Conservation (phyloP, 2,113 vertebrate genomes). For the Cyprinodon variegatus region DNA sequence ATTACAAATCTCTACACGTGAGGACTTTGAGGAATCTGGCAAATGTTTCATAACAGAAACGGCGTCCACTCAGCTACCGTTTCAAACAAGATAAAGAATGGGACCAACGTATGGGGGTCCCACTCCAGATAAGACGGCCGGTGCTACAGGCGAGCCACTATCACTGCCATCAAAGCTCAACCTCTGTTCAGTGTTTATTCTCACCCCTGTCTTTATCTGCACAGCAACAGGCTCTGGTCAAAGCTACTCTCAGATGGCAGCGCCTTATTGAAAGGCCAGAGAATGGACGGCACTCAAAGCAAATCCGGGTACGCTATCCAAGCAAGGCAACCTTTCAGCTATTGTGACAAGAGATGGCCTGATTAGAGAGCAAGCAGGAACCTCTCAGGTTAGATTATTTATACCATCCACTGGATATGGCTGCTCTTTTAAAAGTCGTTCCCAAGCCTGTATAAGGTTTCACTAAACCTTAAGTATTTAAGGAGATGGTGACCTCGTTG, state of each 20-base stretch:
- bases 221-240: constrained; percentile 69
- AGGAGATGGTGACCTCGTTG: constrained; percentile 24
- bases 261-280: constrained; percentile 57
- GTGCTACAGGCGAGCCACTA: constrained; percentile 20
- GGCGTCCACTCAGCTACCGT: constrained; percentile 9
- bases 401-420: constrained; percentile 13
- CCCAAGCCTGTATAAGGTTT: constrained; percentile 14
- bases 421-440: constrained; percentile 39
- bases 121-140: constrained; percentile 58
- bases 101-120: constrained; percentile 19
- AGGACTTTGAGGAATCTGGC: constrained; percentile 54
- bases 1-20: constrained; percentile 34
- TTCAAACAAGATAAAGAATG: constrained; percentile 23
- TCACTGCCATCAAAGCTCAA: constrained; percentile 30
- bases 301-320: constrained; percentile 40
- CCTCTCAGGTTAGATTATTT: constrained; percentile 32
- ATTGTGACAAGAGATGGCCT: constrained; percentile 30
- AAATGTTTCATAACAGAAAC: constrained; percentile 53
- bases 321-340: constrained; percentile 45
- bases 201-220: constrained; percentile 66
- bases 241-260: constrained; percentile 71
- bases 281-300: constrained; percentile 48
- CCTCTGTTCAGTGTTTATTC: constrained; percentile 58
- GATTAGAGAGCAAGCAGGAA: constrained; percentile 28
- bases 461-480: constrained; percentile 31